Evolutionary conservation across 2,113 vertebrate genomes (phyloP).

Genomic region (Thomomys bottae): DNA sequence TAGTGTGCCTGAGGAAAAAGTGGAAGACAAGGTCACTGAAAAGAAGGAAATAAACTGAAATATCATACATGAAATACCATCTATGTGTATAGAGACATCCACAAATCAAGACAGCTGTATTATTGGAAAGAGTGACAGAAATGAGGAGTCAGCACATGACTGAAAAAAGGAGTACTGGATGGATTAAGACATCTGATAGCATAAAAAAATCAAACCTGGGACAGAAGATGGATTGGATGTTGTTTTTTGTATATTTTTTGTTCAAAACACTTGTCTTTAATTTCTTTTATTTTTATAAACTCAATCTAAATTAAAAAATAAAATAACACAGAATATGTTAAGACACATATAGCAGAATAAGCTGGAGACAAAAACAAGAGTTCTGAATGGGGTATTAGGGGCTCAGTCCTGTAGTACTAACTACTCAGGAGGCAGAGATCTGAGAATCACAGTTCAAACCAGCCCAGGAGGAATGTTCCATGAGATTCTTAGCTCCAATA

Average conservation of each 20-base stretch:
- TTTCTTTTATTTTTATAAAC: no score
- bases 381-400: neutral
- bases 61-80: neutral
- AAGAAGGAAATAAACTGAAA: neutral
- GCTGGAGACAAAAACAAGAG: neutral
- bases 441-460: no score
- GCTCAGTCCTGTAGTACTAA: no score
- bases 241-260: conserved; percentile 59
- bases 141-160: conserved; percentile 58
- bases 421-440: no score
- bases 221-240: conserved; percentile 4
- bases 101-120: conserved; percentile 49
- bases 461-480: no score
- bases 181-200: conserved; percentile 45
- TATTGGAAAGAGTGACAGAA: conserved; percentile 44
- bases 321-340: no score
- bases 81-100: neutral
- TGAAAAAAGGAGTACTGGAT: neutral
- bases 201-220: conserved; percentile 46
- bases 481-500: no score
- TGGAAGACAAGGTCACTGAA: neutral
- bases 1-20: neutral
- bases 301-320: no score
- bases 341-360: no score
- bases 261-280: conserved; percentile 37